Conservation (phyloP, 2,113 vertebrate genomes). For the Pseudorectes ferrugineus region DNA sequence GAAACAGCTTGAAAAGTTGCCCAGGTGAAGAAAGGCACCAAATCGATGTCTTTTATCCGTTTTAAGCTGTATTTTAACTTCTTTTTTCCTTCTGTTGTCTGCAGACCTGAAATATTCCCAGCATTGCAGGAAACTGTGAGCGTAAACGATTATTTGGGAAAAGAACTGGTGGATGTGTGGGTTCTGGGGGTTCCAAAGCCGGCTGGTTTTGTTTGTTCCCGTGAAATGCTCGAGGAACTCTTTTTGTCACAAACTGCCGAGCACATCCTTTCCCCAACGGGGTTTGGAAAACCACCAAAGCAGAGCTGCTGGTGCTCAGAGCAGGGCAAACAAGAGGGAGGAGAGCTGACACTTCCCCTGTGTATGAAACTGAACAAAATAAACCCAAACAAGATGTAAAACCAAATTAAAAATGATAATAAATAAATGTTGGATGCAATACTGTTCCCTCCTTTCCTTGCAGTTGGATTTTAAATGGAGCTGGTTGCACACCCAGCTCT, state of each 20-base stretch:
- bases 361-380: not conserved
- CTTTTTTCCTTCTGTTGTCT: not conserved
- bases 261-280: not conserved
- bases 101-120: not conserved
- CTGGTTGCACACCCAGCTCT: not conserved
- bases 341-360: not conserved
- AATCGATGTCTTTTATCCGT: not conserved
- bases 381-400: not conserved
- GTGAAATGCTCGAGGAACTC: accelerated
- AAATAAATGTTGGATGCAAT: not conserved
- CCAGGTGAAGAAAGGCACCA: not conserved
- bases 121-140: not conserved
- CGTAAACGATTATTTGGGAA: not conserved
- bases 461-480: not conserved
- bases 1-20: not conserved
- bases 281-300: not conserved
- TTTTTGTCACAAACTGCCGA: not conserved
- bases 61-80: not conserved
- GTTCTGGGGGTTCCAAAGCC: not conserved
- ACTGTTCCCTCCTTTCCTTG: not conserved
- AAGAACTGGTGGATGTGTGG: not conserved
- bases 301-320: not conserved
- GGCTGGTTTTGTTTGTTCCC: not conserved
- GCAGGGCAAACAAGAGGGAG: not conserved
- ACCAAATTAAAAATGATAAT: not conserved